Conservation (phyloP, 2,113 vertebrate genomes). For the Rhinoderma darwinii region DNA sequence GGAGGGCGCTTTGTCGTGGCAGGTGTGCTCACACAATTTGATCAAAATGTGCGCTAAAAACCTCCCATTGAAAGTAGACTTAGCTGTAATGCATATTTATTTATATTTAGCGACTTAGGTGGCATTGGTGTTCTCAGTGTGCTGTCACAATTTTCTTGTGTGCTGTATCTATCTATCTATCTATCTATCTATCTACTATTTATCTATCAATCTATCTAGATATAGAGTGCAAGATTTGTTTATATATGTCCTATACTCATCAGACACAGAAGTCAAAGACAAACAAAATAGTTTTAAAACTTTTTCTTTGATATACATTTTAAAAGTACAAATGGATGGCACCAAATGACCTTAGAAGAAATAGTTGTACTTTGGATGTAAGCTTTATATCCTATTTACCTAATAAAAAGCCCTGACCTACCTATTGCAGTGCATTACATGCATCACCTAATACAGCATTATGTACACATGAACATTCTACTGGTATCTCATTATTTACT, state of each 20-base stretch:
- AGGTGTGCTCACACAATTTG: too few species aligned
- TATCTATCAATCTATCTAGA: too few species aligned
- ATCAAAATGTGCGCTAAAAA: too few species aligned
- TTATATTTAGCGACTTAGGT: too few species aligned
- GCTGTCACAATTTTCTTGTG: too few species aligned
- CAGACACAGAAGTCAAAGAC: not conserved
- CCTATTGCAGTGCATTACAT: constrained; percentile 27
- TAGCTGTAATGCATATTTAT: too few species aligned
- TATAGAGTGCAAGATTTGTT: too few species aligned
- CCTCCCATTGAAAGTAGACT: too few species aligned
- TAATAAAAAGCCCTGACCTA: constrained; percentile 22
- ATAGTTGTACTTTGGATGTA: not conserved
- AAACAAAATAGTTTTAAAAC: not conserved
- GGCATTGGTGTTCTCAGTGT: too few species aligned
- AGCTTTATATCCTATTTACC: constrained; percentile 19
- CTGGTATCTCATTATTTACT: constrained; percentile 34
- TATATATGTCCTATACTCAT: not conserved
- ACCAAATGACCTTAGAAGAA: not conserved
- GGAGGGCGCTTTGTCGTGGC: too few species aligned
- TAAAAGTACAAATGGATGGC: not conserved
- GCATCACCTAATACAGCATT: constrained; percentile 42
- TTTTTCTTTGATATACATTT: not conserved
- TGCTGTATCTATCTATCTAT: not conserved
- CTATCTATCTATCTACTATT: too few species aligned
- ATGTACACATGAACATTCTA: constrained; percentile 36